Conservation (phyloP, 2,113 vertebrate genomes). For the Syngnathus typhle region DNA sequence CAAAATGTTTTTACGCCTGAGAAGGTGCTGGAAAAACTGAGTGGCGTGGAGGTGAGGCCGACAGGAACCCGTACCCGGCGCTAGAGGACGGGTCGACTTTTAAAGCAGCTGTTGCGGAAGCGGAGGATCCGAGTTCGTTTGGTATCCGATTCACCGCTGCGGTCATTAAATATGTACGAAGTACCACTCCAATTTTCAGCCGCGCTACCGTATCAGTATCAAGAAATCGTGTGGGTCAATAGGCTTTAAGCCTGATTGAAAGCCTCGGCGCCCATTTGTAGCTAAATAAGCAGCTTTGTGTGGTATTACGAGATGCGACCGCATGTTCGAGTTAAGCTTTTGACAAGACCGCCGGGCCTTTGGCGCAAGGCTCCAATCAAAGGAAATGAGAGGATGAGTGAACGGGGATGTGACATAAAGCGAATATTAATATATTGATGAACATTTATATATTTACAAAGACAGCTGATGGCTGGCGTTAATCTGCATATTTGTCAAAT, state of each 20-base stretch:
- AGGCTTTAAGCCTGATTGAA: conserved; percentile 37
- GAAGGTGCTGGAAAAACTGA: conserved; percentile 75
- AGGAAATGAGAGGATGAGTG: conserved; percentile 65
- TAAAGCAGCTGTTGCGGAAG: conserved; percentile 2
- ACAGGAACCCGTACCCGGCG: conserved; percentile 45
- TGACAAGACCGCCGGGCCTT: conserved; percentile 32
- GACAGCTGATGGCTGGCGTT: no score
- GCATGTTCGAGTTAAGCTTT: conserved; percentile 1
- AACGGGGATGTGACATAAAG: conserved; percentile 46
- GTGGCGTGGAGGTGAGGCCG: conserved; percentile 57
- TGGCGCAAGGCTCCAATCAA: conserved; percentile 26
- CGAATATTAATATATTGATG: no score
- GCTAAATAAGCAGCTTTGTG: conserved; percentile 26
- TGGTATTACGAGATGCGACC: conserved; percentile 29
- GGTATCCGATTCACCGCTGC: conserved; percentile 28
- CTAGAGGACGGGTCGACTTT: conserved; percentile 39
- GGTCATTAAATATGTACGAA: conserved; percentile 51
- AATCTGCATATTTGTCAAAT: no score
- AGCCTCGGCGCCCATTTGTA: conserved; percentile 10
- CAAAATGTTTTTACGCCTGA: conserved; percentile 79
- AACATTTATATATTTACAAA: no score
- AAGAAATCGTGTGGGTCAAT: conserved; percentile 35
- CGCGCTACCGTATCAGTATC: conserved; percentile 39
- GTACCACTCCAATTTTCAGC: conserved; percentile 37
- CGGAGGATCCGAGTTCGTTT: not conserved